Evolutionary conservation across 2,888 invertebrate species (phyloP), one percentile per base, ranked within the genome.

Genomic region (Malthinus flaveolus): DNA sequence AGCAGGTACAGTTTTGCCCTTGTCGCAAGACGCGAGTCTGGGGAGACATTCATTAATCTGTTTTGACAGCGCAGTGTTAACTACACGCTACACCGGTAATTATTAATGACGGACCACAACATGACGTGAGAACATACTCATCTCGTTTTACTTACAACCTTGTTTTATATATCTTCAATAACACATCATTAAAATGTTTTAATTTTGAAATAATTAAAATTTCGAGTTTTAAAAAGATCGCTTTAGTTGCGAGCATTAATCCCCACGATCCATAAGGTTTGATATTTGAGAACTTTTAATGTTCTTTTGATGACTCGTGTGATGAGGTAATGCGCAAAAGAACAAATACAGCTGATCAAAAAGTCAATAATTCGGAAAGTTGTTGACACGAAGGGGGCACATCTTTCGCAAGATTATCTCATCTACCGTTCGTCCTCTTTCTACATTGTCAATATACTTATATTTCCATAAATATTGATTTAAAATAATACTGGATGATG

Each of bases 21-120:
- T 63, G 63, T 62, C 56, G 61, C 59, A 61, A 56, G 63, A 57
- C 59, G 63, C 57, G 66, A 66, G 64, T 73, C 75, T 74, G 70
- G 76, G 76, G 77, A 77, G 75, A 77, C 74, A 78, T 79, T 78
- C 78, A 78, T 79, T 79, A 79, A 79, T 79, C 77, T 78, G 77
- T 76, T 78, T 71, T 79, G 79, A 79, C 79, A 79, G 76, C 68
- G 54, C 74, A 70, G 79, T 78, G 79, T 78, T 78, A 78, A 78
- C 75, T 78, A 78, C 77, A 79, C 78, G 78, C 78, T 77, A 77
- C 75, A 75, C 71, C 75, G 74, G 75, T 79, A 79, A 79, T 79
- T 79, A 78, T 74, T 73, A 75, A 75, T 76, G 79, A 79, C 78
- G 76, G 75, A 74, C 75, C 66, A 64, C 66, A 67, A 69, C 69